These are phyloP conservation scores for Typhlichthys eigenmanni DNA, from an alignment of 2,797 vertebrate species.

Conservation along the genomic window DNA sequence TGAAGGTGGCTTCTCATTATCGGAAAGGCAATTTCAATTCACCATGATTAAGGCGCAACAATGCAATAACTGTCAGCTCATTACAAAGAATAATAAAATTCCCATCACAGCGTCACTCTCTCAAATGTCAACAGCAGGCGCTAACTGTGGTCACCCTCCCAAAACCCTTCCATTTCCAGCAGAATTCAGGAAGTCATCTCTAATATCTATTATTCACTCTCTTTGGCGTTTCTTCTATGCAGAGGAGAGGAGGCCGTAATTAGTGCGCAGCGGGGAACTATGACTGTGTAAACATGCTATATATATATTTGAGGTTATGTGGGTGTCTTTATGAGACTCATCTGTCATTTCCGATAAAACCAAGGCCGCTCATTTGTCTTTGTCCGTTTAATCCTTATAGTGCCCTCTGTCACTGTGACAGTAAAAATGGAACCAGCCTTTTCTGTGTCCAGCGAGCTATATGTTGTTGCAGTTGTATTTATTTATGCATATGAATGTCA, in stretches of 20 bases:
- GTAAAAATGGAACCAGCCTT: background rate
- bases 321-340: background rate
- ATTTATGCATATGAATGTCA: background rate
- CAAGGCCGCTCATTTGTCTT: background rate
- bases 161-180: conserved; percentile 44
- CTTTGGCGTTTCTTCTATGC: too few relatives aligned
- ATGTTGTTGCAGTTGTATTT: background rate
- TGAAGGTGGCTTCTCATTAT: conserved; percentile 68
- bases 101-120: conserved; percentile 69
- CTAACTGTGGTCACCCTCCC: conserved; percentile 56
- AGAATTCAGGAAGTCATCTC: conserved; percentile 52
- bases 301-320: background rate
- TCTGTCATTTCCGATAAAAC: background rate
- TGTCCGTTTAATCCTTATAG: too few relatives aligned
- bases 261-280: background rate
- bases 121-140: conserved; percentile 72
- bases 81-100: conserved; percentile 71
- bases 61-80: conserved; percentile 76
- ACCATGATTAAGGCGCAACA: conserved; percentile 77
- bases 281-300: background rate
- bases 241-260: too few relatives aligned
- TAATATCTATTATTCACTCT: conserved; percentile 14
- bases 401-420: background rate
- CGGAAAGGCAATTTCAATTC: conserved; percentile 72
- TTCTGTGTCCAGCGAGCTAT: background rate